Evolutionary conservation across 2,113 vertebrate genomes (phyloP).

Genomic region (Hydropotes inermis): DNA sequence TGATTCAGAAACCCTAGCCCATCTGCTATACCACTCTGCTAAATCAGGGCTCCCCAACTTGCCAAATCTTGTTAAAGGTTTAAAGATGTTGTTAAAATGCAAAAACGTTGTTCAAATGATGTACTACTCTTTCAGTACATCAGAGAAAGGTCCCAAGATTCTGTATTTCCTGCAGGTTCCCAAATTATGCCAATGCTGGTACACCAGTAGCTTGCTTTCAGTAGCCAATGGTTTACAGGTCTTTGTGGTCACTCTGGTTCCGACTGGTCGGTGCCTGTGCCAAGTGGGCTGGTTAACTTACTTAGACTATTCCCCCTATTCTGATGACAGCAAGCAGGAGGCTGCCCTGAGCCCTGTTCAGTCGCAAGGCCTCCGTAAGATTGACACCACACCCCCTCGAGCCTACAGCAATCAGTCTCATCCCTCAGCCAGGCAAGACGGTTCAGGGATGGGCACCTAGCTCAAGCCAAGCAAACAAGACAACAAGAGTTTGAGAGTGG

Average conservation of each 20-base stretch:
- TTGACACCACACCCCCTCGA: not conserved
- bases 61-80: not conserved
- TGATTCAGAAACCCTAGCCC: not conserved
- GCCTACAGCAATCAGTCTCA: accelerated
- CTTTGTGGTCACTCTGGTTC: not conserved
- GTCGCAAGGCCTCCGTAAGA: not conserved
- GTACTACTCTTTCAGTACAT: not conserved
- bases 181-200: accelerated
- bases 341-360: not conserved
- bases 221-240: not conserved
- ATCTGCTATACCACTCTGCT: not conserved
- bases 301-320: not conserved
- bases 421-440: not conserved
- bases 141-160: too few relatives aligned
- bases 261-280: not conserved
- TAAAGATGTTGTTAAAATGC: not conserved
- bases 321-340: not conserved
- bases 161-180: not conserved
- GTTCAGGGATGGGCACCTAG: not conserved
- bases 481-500: not conserved
- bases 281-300: not conserved
- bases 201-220: not conserved
- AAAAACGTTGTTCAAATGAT: not conserved
- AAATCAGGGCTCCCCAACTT: too few relatives aligned
- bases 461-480: not conserved